Evolutionary conservation across 2,888 invertebrate genomes (phyloP).

Genomic region (Pollenia angustigena): DNA sequence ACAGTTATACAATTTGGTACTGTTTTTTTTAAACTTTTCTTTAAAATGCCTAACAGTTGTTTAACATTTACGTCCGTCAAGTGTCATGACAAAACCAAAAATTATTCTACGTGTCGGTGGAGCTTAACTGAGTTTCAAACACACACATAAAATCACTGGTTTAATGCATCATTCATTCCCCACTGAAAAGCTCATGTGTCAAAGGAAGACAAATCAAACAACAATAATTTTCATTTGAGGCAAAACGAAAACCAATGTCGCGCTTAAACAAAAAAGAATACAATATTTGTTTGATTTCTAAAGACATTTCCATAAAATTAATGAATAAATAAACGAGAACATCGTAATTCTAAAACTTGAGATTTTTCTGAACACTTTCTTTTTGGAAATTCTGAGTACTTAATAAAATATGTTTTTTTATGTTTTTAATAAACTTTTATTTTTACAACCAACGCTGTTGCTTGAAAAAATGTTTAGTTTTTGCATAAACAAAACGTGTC

Average conservation of each 20-base stretch:
- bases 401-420: not conserved
- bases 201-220: not conserved
- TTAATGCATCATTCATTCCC: not conserved
- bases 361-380: not conserved
- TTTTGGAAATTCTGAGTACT: not conserved
- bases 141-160: not conserved
- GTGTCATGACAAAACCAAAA: slow-evolving; percentile 19
- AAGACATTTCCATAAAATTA: too few relatives aligned
- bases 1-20: not conserved
- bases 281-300: too few relatives aligned
- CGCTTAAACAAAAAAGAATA: not conserved
- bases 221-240: not conserved
- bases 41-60: not conserved
- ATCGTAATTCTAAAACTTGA: not conserved
- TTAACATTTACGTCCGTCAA: slow-evolving; percentile 15
- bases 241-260: not conserved
- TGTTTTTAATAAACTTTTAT: not conserved
- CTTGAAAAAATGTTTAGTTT: not conserved
- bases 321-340: too few relatives aligned
- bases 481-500: not conserved
- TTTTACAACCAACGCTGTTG: not conserved
- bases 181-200: too few relatives aligned
- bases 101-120: not conserved
- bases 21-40: not conserved
- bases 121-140: slow-evolving; percentile 1